These are phyloP conservation scores for Pollenia angustigena DNA, from an alignment of 2,888 invertebrate species.

Conservation along the genomic window DNA sequence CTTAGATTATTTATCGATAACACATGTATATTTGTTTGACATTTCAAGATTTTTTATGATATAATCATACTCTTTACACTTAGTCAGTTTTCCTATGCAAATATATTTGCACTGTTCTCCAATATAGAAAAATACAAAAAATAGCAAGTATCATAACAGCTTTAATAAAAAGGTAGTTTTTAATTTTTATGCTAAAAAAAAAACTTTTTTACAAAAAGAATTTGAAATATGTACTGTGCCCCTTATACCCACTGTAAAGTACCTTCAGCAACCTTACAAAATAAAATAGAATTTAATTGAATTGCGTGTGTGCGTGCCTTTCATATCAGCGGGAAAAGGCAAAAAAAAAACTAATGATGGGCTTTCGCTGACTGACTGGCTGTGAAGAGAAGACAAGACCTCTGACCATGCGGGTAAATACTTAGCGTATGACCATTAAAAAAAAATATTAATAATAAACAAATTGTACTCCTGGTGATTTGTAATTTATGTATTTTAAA, in stretches of 20 bases:
- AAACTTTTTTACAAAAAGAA: no score
- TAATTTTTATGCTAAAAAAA: no score
- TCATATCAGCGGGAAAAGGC: not conserved
- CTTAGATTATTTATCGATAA: no score
- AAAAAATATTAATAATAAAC: slow-evolving; percentile 37
- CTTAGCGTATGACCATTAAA: slow-evolving; percentile 43
- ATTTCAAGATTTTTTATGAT: no score
- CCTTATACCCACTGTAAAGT: slow-evolving; percentile 8
- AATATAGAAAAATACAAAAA: no score
- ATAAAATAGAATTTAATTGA: slow-evolving; percentile 65
- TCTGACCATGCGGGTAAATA: slow-evolving; percentile 54
- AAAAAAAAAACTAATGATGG: slow-evolving; percentile 35
- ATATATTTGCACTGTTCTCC: no score
- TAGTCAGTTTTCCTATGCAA: no score
- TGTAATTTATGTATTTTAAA: slow-evolving; percentile 19
- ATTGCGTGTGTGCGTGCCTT: slow-evolving; percentile 66
- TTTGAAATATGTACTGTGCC: not conserved
- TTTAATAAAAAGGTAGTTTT: no score
- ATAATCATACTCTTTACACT: no score
- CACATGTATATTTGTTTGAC: no score
- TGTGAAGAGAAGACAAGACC: slow-evolving; percentile 38
- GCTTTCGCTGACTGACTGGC: slow-evolving; percentile 31
- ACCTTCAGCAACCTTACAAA: not conserved
- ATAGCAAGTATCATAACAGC: no score
- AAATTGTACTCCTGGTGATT: slow-evolving; percentile 59